A percentile compares a stretch with the other conserved stretches of the same genome.
These are phyloP conservation scores for Nymphalis c-album DNA, from an alignment of 2,888 invertebrate genomes.

Conservation along the genomic window DNA sequence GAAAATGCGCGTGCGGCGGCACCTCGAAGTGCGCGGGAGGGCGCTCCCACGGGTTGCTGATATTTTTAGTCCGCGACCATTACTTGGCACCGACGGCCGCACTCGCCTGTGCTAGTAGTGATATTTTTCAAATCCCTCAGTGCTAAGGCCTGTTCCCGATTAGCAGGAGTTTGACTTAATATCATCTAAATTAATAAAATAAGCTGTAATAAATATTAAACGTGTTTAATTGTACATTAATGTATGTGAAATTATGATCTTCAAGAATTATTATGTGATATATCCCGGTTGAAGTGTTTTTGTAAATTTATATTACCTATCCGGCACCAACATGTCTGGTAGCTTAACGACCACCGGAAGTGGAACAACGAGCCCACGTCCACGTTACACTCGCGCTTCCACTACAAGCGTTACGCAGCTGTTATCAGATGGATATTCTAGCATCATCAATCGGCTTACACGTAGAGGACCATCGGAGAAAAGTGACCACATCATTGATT, in stretches of 20 bases:
- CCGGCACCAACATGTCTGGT: slow-evolving; percentile 57
- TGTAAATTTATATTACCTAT: slow-evolving; percentile 41
- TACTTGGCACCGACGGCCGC: slow-evolving; percentile 84
- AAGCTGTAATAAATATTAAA: slow-evolving; percentile 25
- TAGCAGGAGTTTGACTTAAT: slow-evolving; percentile 64
- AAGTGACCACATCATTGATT: slow-evolving; percentile 70
- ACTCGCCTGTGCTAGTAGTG: slow-evolving; percentile 77
- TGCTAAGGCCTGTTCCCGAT: slow-evolving; percentile 73
- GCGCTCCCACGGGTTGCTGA: slow-evolving; percentile 82
- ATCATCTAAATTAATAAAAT: slow-evolving; percentile 27
- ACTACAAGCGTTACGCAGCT: slow-evolving; percentile 92
- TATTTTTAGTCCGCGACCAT: slow-evolving; percentile 86
- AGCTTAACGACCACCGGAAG: slow-evolving; percentile 63
- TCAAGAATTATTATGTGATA: slow-evolving; percentile 61
- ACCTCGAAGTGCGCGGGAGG: slow-evolving; percentile 78
- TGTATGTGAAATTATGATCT: slow-evolving; percentile 56
- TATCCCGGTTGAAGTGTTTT: slow-evolving; percentile 66
- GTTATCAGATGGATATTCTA: slow-evolving; percentile 92
- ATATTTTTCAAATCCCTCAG: slow-evolving; percentile 78
- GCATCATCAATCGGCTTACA: slow-evolving; percentile 89
- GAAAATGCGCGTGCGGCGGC: slow-evolving; percentile 74
- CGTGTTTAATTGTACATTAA: slow-evolving; percentile 24
- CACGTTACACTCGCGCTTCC: slow-evolving; percentile 88
- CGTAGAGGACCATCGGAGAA: slow-evolving; percentile 89
- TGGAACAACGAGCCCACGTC: slow-evolving; percentile 78